These are phyloP conservation scores for Semnornis frantzii DNA, from an alignment of 2,113 vertebrate genomes.

Conservation along the genomic window DNA sequence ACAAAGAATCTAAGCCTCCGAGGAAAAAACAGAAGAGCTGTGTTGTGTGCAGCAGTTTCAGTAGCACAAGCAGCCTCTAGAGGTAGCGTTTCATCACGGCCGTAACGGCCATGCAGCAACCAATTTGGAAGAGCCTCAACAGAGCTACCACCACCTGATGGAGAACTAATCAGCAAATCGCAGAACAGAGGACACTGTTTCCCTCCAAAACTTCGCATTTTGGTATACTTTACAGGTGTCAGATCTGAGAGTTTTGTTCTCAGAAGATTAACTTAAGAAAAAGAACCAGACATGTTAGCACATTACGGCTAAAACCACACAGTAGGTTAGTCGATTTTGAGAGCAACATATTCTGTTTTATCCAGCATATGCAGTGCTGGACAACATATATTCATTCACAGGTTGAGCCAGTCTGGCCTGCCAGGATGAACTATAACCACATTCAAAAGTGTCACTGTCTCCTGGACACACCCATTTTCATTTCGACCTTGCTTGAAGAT, in stretches of 20 bases:
- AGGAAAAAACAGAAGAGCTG: neutral
- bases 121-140: neutral
- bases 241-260: neutral
- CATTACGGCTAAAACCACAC: accelerated
- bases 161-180: neutral
- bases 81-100: neutral
- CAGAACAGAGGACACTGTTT: accelerated
- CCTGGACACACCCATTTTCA: slow-evolving; percentile 75
- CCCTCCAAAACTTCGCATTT: neutral
- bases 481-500: slow-evolving; percentile 21
- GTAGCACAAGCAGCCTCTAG: slow-evolving; percentile 10
- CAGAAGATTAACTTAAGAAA: neutral
- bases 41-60: neutral
- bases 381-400: neutral
- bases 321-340: neutral
- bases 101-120: neutral
- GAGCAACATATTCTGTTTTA: neutral
- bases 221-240: neutral
- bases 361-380: neutral
- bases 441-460: slow-evolving; percentile 58
- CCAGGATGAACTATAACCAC: slow-evolving; percentile 22
- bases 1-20: neutral
- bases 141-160: neutral
- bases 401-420: slow-evolving; percentile 17
- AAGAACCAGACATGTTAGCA: neutral